Evolutionary conservation across 2,888 invertebrate species (phyloP).

Genomic region (Eulithis testata): DNA sequence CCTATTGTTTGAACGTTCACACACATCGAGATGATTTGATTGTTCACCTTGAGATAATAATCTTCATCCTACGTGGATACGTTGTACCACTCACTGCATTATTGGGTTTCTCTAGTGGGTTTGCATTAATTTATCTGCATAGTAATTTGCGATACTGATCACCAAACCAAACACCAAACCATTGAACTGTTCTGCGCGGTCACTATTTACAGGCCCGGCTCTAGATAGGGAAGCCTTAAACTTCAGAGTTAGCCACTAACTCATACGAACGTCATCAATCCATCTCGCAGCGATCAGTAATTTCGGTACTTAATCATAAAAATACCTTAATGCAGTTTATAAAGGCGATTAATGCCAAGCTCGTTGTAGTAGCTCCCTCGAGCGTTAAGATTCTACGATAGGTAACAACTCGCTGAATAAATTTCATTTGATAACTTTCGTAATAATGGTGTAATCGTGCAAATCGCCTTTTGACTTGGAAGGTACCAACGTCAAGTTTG

Average conservation of each 20-base stretch:
- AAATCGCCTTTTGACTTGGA: constrained; percentile 45
- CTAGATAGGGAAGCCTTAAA: too few species aligned
- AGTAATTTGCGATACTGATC: too few species aligned
- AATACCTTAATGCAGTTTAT: constrained; percentile 26
- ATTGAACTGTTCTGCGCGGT: too few species aligned
- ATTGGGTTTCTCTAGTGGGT: constrained; percentile 12
- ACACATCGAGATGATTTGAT: constrained; percentile 40
- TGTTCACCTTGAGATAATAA: constrained; percentile 42
- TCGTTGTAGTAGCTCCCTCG: constrained; percentile 44
- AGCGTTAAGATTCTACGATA: constrained; percentile 59
- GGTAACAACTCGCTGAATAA: constrained; percentile 45
- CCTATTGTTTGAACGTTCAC: constrained; percentile 39
- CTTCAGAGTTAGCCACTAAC: too few species aligned
- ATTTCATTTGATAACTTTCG: constrained; percentile 59
- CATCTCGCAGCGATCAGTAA: too few species aligned
- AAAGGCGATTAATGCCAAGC: constrained; percentile 36
- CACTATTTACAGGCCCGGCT: too few species aligned
- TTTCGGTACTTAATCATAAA: neutral
- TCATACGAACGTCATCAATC: too few species aligned
- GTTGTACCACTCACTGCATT: constrained; percentile 2
- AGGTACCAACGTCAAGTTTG: constrained; percentile 22
- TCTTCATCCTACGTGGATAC: constrained; percentile 33
- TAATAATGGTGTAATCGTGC: constrained; percentile 50
- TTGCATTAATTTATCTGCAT: neutral
- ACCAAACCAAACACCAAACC: too few species aligned